Conservation (phyloP, 1,140 invertebrate species). For the Papilio xuthus region DNA sequence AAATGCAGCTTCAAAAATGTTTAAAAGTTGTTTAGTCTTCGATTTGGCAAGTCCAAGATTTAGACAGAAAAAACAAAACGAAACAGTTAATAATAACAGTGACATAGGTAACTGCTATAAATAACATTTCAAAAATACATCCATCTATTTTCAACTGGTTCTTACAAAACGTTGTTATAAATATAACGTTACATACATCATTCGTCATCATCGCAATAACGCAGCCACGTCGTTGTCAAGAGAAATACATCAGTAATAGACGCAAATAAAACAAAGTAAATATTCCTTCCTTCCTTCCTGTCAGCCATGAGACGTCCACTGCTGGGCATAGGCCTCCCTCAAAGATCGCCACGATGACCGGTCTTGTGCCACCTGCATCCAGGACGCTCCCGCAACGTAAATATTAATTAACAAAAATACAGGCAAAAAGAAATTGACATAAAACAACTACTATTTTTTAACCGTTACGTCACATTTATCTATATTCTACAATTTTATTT, state of each 20-base stretch:
- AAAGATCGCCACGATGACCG: no score
- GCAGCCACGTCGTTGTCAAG: not conserved
- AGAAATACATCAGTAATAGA: not conserved
- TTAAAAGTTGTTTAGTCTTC: not conserved
- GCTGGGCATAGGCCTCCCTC: no score
- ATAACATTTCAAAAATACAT: slow-evolving; percentile 22
- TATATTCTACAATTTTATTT: no score
- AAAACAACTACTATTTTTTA: not conserved
- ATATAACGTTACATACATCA: not conserved
- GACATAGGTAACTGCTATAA: not conserved
- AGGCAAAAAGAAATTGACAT: not conserved
- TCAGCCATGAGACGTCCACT: no score
- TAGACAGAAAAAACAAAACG: not conserved
- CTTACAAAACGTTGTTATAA: not conserved
- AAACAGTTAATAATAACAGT: not conserved
- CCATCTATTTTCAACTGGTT: not conserved
- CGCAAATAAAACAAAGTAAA: not conserved
- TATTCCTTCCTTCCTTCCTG: no score
- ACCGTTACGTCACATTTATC: no score
- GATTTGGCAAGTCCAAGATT: not conserved
- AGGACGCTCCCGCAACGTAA: no score
- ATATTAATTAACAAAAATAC: no score
- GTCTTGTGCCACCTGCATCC: no score
- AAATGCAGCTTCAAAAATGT: not conserved
- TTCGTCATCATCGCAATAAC: not conserved